Base-by-base conservation (phyloP, 2,888 invertebrate species). In the Charanyca ferruginea region DNA sequence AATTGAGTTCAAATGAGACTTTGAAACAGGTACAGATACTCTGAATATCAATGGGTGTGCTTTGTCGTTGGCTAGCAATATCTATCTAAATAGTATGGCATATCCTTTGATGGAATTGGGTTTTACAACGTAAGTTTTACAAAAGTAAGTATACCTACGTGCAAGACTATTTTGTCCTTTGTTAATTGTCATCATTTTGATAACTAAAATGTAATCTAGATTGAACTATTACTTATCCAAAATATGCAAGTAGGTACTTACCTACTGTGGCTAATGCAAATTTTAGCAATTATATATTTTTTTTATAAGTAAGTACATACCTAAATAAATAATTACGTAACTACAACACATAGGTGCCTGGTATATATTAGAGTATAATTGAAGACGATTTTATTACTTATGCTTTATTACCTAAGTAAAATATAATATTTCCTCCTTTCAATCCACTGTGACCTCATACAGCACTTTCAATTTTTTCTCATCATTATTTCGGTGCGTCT, bases 381-480 rank as follows among this genome's bases (percentile, higher is more conserved):
- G 55, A 51, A 68, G 35, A 62, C 47, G 54, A 54, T 38, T 68
- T 63, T 51, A 59, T 32, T 54, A n/a, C n/a, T n/a, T n/a, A 57
- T 47, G 44, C 59, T 38, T 57, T 51, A 45, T 42, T 41, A 49
- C 62, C 11, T 38, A 38, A 23, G 42, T 51, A 38, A 38, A 59
- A 60, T 32, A 11, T 48, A 55, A 66, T 73, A 25, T 60, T 79
- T 66, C 69, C 69, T 67, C 63, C 75, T 75, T 70, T 77, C 72
- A 62, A 67, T 51, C 53, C 32, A 47, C 41, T 57, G 42, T 63
- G 59, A 66, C 47, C 62, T 70, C 64, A 2, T 53, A 61, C 9
- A 66, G 41, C 55, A 77, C 68, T 74, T 79, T 70, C 55, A 48
- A 49, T 66, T 71, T 68, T 58, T 75, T 69, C 66, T 62, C 55